These are phyloP conservation scores for Oxytorus armatus DNA, from an alignment of 2,888 invertebrate genomes.

Conservation along the genomic window DNA sequence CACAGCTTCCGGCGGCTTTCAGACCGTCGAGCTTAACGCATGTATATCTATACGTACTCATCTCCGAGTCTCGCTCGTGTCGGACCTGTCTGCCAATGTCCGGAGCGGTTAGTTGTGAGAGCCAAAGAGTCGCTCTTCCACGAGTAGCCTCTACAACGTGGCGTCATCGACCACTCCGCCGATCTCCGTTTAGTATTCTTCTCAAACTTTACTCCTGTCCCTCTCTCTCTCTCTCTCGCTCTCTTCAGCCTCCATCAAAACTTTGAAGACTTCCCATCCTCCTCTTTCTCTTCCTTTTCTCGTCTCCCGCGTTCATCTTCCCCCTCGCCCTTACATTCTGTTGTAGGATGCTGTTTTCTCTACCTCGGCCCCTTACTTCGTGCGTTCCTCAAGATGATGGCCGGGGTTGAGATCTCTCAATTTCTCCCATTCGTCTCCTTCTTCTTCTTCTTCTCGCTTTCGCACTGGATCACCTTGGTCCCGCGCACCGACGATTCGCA, in stretches of 20 bases:
- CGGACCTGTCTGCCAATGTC: constrained; percentile 52
- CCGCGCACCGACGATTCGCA: constrained; percentile 46
- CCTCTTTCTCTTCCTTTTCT: constrained; percentile 41
- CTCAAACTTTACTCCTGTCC: constrained; percentile 31
- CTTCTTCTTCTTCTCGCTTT: constrained; percentile 67
- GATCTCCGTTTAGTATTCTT: constrained; percentile 30
- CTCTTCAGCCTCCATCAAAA: constrained; percentile 13
- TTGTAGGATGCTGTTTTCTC: no score
- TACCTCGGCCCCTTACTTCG: constrained; percentile 22
- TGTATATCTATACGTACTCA: constrained; percentile 8
- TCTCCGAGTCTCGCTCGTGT: constrained; percentile 33
- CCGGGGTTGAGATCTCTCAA: constrained; percentile 21
- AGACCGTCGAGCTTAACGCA: constrained; percentile 42
- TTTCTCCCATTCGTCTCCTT: constrained; percentile 13
- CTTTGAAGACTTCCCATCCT: constrained; percentile 31
- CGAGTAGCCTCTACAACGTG: constrained; percentile 42
- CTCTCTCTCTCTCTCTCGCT: constrained; percentile 40
- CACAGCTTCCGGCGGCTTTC: constrained; percentile 58
- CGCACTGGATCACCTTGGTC: constrained; percentile 78
- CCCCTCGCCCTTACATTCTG: no score
- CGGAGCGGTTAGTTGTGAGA: constrained; percentile 53
- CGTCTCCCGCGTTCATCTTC: constrained; percentile 11
- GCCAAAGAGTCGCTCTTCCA: constrained; percentile 45
- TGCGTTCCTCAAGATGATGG: constrained; percentile 15
- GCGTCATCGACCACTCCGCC: constrained; percentile 57